phyloP scores from a whole-genome alignment of 2,113 vertebrate genomes.

The Promerops cafer region DNA sequence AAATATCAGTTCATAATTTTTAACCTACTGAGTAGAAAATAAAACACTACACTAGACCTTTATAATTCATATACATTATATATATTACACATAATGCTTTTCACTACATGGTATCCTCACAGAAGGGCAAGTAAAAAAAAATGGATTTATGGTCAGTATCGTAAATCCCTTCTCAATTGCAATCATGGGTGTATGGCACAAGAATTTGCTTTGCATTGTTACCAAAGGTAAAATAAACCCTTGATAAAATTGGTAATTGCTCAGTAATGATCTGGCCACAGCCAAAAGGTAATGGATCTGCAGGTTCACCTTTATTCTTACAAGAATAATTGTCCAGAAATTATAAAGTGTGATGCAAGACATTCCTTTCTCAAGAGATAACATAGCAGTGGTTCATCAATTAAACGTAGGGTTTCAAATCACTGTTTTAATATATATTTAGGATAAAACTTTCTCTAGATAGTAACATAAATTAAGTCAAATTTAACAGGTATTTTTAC shows the following conservation, averaged over 20 bases:
- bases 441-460: slow-evolving; percentile 5
- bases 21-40: neutral
- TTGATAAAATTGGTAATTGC: slow-evolving; percentile 16
- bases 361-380: neutral
- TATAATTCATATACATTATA: neutral
- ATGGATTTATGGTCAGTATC: slow-evolving; percentile 39
- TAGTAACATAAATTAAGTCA: slow-evolving; percentile 9
- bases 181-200: neutral
- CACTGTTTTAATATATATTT: slow-evolving; percentile 36
- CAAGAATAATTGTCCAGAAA: slow-evolving; percentile 27
- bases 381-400: neutral
- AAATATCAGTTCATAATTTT: neutral
- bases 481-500: neutral
- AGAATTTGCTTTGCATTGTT: slow-evolving; percentile 21
- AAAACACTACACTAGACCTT: neutral
- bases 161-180: slow-evolving; percentile 42
- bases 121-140: neutral
- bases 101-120: neutral
- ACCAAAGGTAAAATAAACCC: slow-evolving; percentile 18
- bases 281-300: slow-evolving; percentile 40
- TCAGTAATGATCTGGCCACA: neutral
- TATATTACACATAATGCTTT: neutral
- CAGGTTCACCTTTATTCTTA: slow-evolving; percentile 17
- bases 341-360: neutral
- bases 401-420: slow-evolving; percentile 26